phyloP scores from a whole-genome alignment of 2,113 vertebrate species.

The Silurus glanis region DNA sequence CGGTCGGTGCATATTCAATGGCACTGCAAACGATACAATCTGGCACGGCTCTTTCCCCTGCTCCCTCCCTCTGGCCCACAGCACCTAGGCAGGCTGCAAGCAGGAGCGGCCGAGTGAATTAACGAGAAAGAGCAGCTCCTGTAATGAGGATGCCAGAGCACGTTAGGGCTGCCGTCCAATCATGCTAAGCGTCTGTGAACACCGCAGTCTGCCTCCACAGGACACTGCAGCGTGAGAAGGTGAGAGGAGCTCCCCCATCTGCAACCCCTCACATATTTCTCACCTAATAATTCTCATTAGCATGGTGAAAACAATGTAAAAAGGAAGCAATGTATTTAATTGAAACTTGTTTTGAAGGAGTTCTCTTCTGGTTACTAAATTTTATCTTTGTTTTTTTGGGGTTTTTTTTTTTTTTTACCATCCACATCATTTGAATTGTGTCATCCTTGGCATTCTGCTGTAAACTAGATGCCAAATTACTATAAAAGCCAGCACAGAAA shows the following conservation, averaged over 20 bases:
- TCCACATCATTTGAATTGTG: slow-evolving; percentile 27
- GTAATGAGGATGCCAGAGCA: slow-evolving; percentile 67
- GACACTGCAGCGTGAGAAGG: slow-evolving; percentile 9
- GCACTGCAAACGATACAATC: slow-evolving; percentile 50
- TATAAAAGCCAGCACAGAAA: slow-evolving; percentile 28
- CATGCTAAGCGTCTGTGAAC: slow-evolving; percentile 55
- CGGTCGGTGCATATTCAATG: slow-evolving; percentile 57
- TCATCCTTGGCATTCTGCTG: slow-evolving; percentile 19
- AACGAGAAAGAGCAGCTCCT: slow-evolving; percentile 63
- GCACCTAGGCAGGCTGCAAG: slow-evolving; percentile 40
- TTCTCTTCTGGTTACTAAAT: slow-evolving; percentile 21
- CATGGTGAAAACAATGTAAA: slow-evolving; percentile 13
- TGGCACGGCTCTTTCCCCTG: slow-evolving; percentile 40
- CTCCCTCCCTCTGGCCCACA: slow-evolving; percentile 34
- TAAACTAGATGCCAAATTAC: slow-evolving; percentile 40
- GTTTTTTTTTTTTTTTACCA: slow-evolving; percentile 11
- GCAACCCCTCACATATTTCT: slow-evolving; percentile 16
- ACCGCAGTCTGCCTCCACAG: slow-evolving; percentile 59
- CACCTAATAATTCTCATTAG: slow-evolving; percentile 27
- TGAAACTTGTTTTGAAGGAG: background rate
- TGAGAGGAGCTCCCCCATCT: slow-evolving; percentile 30
- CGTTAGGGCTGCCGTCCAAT: slow-evolving; percentile 57
- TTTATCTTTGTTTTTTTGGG: slow-evolving; percentile 15
- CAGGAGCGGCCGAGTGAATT: slow-evolving; percentile 55
- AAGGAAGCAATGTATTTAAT: slow-evolving; percentile 24